Percentiles rank a stretch among this genome's conserved stretches.
These are phyloP conservation scores for Pseudorectes ferrugineus DNA, from an alignment of 2,113 vertebrate genomes.

Conservation along the genomic window DNA sequence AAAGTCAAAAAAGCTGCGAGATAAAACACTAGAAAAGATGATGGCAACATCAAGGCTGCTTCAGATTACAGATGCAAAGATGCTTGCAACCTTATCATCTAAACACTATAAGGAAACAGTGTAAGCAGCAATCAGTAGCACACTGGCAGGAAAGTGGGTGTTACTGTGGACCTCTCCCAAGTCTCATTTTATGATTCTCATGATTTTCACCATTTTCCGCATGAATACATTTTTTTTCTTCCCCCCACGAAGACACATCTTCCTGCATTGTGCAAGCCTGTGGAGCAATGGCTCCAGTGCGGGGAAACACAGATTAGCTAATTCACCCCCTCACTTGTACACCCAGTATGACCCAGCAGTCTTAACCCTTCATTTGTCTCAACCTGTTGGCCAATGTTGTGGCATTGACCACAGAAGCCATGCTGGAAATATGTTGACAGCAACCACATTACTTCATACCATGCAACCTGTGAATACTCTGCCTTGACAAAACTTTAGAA, in stretches of 20 bases:
- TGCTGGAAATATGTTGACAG: not conserved
- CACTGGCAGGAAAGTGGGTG: not conserved
- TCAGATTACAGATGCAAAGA: not conserved
- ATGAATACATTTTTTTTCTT: not conserved
- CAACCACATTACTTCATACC: not conserved
- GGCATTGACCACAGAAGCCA: not conserved
- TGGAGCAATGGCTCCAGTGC: not conserved
- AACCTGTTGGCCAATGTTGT: not conserved
- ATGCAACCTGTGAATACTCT: not conserved
- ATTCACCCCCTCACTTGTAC: not conserved
- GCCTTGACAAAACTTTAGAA: not conserved
- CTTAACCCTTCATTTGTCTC: not conserved
- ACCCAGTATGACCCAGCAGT: not conserved
- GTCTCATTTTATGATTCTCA: not conserved
- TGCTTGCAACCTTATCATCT: not conserved
- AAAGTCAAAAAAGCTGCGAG: not conserved
- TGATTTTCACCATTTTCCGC: not conserved
- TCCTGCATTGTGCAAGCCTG: not conserved
- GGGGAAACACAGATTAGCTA: not conserved
- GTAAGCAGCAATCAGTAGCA: not conserved
- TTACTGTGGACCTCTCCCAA: not conserved
- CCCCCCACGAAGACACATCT: not conserved
- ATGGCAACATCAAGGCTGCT: not conserved
- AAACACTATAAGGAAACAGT: not conserved
- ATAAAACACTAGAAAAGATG: not conserved